Base-by-base conservation (phyloP, 2,113 vertebrate species). In the Anolis sagrei region DNA sequence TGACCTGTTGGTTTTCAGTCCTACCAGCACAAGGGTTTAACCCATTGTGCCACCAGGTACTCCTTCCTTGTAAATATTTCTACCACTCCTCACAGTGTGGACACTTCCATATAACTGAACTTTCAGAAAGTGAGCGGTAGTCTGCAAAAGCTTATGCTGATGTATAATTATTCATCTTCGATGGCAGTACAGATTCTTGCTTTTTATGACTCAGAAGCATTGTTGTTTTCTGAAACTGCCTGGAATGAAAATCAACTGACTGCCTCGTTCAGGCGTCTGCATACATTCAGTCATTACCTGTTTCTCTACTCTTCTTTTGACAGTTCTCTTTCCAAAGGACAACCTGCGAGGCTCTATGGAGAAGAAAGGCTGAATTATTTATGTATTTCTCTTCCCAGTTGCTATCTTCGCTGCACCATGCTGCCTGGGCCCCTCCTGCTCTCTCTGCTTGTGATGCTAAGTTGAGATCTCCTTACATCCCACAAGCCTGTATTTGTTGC, bases 221-320 rank as follows among this genome's bases (percentile, higher is more conserved):
- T 81, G 88, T 36, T 83, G n/a, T 74, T 89, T 80, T 81, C 75
- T 32, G 18, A 88, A 79, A 70, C 49, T 2, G 68, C n/a, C 66
- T 51, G 34, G 4, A 29, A 70, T 75, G 25, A 86, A 86, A 86
- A 49, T 85, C 73, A 62, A 25, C 34, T 9, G 27, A 83, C 62
- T n/a, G 36, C n/a, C 72, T 83, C 36, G 48, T 83, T 49, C 48
- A 34, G 70, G 70, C 27, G 75, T 58, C 58, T 14, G 34, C 32
- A 69, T 69, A 9, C 73, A 74, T 79, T 49, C 77, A 75, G 23
- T 11, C 64, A 62, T 36, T 68, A 51, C 25, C 23, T 25, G 21
- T 9, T 76, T 49, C 44, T 7, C 9, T n/a, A 23, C 34, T 29
- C 66, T 51, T 48, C 64, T 58, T 44, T 70, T 68, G 48, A 84